phyloP scores from a whole-genome alignment of 1,140 invertebrate species.

The Plutomurus gul region DNA sequence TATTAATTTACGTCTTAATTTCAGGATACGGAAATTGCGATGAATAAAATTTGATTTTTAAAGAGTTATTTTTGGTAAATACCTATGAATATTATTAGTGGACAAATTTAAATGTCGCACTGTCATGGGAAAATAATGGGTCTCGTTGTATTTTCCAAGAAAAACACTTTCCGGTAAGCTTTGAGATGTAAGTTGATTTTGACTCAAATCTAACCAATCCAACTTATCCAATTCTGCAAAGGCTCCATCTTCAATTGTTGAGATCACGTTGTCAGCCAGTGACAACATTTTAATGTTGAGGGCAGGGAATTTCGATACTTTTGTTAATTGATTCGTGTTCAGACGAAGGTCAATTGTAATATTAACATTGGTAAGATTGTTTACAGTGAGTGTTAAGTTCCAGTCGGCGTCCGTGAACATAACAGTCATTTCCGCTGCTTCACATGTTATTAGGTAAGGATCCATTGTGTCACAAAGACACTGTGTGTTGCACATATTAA shows the following conservation, averaged over 20 bases:
- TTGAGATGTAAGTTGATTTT: constrained; percentile 33
- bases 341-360: constrained; percentile 31
- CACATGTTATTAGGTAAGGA: background rate
- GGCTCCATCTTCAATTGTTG: constrained; percentile 27
- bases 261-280: constrained; percentile 36
- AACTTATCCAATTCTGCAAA: constrained; percentile 38
- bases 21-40: too few relatives aligned
- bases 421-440: background rate
- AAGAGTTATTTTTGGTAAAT: too few relatives aligned
- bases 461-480: constrained; percentile 19
- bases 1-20: background rate
- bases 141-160: constrained; percentile 11
- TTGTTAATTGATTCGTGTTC: constrained; percentile 2
- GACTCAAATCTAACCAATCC: constrained; percentile 42
- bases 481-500: constrained; percentile 9
- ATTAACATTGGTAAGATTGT: background rate
- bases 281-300: constrained; percentile 13
- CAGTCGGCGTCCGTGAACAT: constrained; percentile 31
- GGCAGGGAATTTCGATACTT: constrained; percentile 33
- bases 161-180: constrained; percentile 36
- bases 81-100: constrained; percentile 47
- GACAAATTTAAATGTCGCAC: constrained; percentile 36
- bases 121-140: constrained; percentile 39
- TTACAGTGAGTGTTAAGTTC: background rate
- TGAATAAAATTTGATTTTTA: too few relatives aligned